Percentiles rank a stretch among this genome's conserved stretches.
These are phyloP conservation scores for Balaeniceps rex DNA, from an alignment of 2,113 vertebrate genomes.

Conservation along the genomic window DNA sequence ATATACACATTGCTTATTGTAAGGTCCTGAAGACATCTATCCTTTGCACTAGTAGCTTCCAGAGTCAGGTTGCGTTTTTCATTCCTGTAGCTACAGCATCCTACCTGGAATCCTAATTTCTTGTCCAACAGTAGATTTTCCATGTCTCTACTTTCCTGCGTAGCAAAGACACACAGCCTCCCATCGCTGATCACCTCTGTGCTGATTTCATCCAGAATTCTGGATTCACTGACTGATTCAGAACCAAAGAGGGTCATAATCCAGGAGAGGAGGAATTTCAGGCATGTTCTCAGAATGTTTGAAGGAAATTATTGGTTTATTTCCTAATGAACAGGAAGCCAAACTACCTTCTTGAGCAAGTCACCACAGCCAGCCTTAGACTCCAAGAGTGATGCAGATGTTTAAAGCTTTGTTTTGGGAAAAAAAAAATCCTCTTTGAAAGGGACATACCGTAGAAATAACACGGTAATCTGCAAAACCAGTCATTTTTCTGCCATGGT, in stretches of 20 bases:
- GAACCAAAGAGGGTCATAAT: neutral
- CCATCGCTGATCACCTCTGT: fast-evolving
- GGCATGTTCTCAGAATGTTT: neutral
- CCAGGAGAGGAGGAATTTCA: neutral
- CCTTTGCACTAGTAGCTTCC: neutral
- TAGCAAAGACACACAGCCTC: neutral
- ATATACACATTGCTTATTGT: fast-evolving
- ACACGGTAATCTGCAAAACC: neutral
- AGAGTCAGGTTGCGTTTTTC: neutral
- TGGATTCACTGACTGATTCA: fast-evolving
- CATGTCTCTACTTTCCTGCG: neutral
- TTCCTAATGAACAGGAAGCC: neutral
- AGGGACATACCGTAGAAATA: neutral
- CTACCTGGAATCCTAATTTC: neutral
- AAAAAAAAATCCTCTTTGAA: neutral
- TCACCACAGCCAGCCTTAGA: neutral
- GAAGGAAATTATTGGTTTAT: neutral
- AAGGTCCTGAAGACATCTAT: neutral
- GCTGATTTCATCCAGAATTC: neutral
- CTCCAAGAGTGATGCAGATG: neutral
- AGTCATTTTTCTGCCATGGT: neutral
- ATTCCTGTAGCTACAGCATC: neutral
- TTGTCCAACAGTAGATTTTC: neutral
- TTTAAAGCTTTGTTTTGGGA: neutral
- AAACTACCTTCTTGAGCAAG: neutral